Conservation (phyloP, 2,797 vertebrate species). For the Micrastur ruficollis region DNA sequence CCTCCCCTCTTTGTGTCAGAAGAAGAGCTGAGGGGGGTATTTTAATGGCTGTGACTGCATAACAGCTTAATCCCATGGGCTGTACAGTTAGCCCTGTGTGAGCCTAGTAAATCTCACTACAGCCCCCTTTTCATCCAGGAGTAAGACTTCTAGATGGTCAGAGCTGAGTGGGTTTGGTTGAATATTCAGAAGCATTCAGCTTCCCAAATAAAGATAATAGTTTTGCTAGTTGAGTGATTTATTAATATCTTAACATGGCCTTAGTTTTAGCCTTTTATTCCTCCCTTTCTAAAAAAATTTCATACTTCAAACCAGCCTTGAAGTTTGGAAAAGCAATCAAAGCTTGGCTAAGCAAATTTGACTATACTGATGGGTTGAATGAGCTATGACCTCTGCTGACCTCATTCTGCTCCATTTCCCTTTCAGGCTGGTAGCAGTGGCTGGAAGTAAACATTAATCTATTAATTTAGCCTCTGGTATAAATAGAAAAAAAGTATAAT, state of each 20-base stretch:
- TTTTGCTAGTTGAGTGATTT: not conserved
- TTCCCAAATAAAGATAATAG: slow-evolving; percentile 33
- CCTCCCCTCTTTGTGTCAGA: not conserved
- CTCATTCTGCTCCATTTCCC: slow-evolving; percentile 27
- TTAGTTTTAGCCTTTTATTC: slow-evolving; percentile 5
- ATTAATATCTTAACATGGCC: not conserved
- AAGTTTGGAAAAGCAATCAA: slow-evolving; percentile 32
- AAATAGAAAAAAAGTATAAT: not conserved
- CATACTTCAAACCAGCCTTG: not conserved
- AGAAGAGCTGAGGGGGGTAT: not conserved
- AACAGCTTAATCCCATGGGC: not conserved
- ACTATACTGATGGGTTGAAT: not conserved
- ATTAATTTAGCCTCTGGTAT: slow-evolving; percentile 22
- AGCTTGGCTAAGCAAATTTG: slow-evolving; percentile 31
- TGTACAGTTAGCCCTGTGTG: not conserved
- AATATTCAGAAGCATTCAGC: slow-evolving; percentile 21
- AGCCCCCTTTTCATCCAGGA: not conserved
- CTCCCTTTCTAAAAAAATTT: not conserved
- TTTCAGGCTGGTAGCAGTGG: not conserved
- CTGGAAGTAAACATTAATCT: slow-evolving; percentile 31
- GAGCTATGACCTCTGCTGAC: not conserved
- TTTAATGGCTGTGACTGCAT: not conserved
- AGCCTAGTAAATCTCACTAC: not conserved
- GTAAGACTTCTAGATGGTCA: not conserved
- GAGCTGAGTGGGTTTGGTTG: not conserved